These are phyloP conservation scores for Lissonota sp. DNA, from an alignment of 2,888 invertebrate genomes.

Conservation along the genomic window DNA sequence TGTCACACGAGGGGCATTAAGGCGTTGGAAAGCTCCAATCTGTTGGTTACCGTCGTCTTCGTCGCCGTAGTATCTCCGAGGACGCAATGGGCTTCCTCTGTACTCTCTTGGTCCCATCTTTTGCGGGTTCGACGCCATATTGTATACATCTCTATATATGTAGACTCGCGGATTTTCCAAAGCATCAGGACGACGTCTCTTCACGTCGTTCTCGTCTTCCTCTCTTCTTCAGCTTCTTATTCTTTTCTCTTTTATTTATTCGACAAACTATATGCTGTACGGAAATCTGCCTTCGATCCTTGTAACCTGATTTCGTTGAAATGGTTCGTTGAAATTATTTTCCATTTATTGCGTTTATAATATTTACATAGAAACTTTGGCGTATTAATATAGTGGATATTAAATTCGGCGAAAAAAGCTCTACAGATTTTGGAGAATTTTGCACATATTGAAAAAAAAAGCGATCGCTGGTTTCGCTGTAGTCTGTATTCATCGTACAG, in stretches of 20 bases:
- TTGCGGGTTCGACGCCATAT: too few species aligned
- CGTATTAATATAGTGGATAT: too few species aligned
- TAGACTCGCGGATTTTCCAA: constrained; percentile 63
- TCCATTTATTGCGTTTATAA: too few species aligned
- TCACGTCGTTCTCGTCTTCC: constrained; percentile 25
- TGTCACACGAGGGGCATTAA: constrained; percentile 79
- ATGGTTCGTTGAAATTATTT: too few species aligned
- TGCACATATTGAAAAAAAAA: too few species aligned
- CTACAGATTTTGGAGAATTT: too few species aligned
- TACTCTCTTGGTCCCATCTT: constrained; percentile 35
- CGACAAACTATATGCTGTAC: constrained; percentile 22
- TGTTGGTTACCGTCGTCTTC: constrained; percentile 74
- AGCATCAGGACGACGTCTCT: constrained; percentile 55
- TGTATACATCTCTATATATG: constrained; percentile 13
- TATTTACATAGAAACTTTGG: too few species aligned
- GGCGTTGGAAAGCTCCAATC: constrained; percentile 78
- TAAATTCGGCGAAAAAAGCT: constrained; percentile 11
- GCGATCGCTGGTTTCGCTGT: too few species aligned
- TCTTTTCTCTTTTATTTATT: constrained; percentile 30
- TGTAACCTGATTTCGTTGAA: too few species aligned
- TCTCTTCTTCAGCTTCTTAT: constrained; percentile 17
- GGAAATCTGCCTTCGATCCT: constrained; percentile 3
- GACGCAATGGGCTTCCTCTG: constrained; percentile 62
- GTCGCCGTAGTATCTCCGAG: constrained; percentile 69
- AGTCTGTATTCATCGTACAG: too few species aligned